phyloP scores from a whole-genome alignment of 2,113 vertebrate species.

The Indicator indicator region DNA sequence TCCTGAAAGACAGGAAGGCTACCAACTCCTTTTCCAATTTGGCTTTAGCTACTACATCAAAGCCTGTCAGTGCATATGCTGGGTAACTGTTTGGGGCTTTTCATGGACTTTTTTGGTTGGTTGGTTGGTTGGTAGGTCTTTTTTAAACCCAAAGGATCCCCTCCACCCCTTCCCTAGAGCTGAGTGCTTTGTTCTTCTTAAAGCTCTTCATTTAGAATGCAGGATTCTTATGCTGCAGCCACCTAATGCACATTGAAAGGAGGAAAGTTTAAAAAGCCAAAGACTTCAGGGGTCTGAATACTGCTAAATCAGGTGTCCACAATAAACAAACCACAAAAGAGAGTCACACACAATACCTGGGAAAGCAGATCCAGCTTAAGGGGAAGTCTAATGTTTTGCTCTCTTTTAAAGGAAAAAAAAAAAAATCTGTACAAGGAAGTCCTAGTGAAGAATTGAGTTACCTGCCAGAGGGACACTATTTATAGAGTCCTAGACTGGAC shows the following conservation, averaged over 20 bases:
- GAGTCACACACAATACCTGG: background rate
- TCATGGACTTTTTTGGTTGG: background rate
- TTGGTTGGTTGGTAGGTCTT: background rate
- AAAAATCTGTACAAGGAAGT: background rate
- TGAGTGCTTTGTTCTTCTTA: background rate
- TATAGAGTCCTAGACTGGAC: too few relatives aligned
- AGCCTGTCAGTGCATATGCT: background rate
- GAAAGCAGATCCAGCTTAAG: background rate
- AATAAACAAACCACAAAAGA: background rate
- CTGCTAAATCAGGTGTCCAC: background rate
- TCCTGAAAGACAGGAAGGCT: background rate
- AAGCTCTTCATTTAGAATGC: background rate
- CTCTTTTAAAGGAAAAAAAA: background rate
- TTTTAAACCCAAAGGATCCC: too few relatives aligned
- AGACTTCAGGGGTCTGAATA: background rate
- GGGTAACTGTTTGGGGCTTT: background rate
- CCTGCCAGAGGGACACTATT: background rate
- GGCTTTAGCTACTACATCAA: background rate
- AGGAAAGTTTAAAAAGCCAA: background rate
- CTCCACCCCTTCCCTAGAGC: background rate
- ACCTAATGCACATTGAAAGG: background rate
- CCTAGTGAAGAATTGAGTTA: background rate
- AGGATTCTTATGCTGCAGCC: background rate
- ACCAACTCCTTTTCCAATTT: conserved; percentile 2
- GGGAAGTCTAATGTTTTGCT: background rate